Evolutionary conservation across 2,888 invertebrate genomes (phyloP).

Genomic region (Oithona nana): DNA sequence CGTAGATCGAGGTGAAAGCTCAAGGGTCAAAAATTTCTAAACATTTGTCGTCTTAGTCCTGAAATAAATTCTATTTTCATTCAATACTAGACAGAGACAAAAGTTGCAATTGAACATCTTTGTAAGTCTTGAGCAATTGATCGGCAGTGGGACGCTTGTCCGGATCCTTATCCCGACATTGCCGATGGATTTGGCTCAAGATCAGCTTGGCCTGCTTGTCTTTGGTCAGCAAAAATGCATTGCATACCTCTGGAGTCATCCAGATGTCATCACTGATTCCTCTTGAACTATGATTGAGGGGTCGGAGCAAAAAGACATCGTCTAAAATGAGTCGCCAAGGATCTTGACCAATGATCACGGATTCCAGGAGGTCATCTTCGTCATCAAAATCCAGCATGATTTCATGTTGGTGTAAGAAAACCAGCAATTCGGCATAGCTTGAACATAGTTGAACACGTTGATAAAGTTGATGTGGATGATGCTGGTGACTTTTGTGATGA

Average conservation of each 20-base stretch:
- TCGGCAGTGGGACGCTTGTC: not conserved
- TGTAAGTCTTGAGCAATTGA: not conserved
- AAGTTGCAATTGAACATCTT: too few relatives aligned
- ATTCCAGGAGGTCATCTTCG: not conserved
- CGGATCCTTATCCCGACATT: not conserved
- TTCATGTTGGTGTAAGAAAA: not conserved
- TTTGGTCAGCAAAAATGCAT: not conserved
- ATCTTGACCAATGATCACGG: not conserved
- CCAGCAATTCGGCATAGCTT: not conserved
- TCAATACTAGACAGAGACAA: too few relatives aligned
- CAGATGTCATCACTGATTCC: not conserved
- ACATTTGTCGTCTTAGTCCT: too few relatives aligned
- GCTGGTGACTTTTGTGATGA: not conserved
- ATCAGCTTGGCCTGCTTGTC: not conserved
- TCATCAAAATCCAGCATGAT: not conserved
- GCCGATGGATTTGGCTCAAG: not conserved
- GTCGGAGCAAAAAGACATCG: not conserved
- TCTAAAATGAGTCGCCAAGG: not conserved
- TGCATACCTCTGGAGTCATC: not conserved
- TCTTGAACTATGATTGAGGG: not conserved
- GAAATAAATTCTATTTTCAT: too few relatives aligned
- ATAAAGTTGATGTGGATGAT: not conserved
- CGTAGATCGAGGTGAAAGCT: too few relatives aligned
- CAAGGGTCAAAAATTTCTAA: too few relatives aligned
- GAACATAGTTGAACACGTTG: not conserved